Base-by-base conservation (phyloP, 2,113 vertebrate genomes). In the Phalacrocorax brasilianus region DNA sequence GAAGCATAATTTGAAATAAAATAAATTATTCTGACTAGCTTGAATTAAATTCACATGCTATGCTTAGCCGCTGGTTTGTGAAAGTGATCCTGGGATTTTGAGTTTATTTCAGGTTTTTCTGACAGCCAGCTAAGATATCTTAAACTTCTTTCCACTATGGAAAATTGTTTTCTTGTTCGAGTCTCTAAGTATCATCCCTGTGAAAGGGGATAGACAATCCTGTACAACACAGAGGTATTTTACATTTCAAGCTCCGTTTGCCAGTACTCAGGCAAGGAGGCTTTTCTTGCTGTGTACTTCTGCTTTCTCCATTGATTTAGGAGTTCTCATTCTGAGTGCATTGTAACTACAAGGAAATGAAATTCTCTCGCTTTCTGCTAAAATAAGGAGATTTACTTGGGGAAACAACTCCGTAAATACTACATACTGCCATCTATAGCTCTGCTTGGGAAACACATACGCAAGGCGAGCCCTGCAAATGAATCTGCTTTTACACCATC, bases 351-450 rank as follows among this genome's bases (percentile, higher is more conserved):
- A 68, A 79, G 91, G 63, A 70, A 88, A 85, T 58, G 53, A 94
- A 94, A 96, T 88, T 61, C 93, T 91, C 78, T 91, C 0, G 0
- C 93, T 85, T 92, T 93, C 89, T 88, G 78, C 89, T 96, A 76
- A 85, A 95, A 95, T 87, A 89, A 86, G 89, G 81, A 91, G 89
- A 93, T 93, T 94, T 85, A 76, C 91, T 91, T 17, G 62, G 58
- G 76, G 81, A 93, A 95, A 85, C 68, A 87, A 83, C 66, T 96
- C 89, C 49, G 89, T 85, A 96, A 96, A 94, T 89, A 94, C 94
- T 23, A 79, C 62, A 14, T 94, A 91, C 85, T 97, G 96, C 96
- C 96, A 97, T 96, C 96, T 97, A 96, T 83, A 66, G 96, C 93
- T 83, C 91, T 90, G 75, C 88, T 55, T 2, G 49, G 90, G 93